A percentile compares a stretch with the other conserved stretches of the same genome.
phyloP scores from a whole-genome alignment of 2,888 invertebrate species.

The Andricus curvator region DNA sequence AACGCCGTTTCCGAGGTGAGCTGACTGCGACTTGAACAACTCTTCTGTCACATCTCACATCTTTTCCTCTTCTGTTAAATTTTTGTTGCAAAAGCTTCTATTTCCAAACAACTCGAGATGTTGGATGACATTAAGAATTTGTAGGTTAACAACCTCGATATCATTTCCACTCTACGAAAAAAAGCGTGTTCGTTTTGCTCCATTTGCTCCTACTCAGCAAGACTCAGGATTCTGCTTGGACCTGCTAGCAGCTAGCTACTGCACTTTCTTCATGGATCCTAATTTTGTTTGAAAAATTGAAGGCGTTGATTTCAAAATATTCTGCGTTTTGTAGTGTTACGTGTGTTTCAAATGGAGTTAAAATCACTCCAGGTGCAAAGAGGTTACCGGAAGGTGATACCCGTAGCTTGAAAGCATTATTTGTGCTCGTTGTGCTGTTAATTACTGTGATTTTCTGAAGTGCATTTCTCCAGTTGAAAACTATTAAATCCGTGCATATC shows the following conservation, averaged over 20 bases:
- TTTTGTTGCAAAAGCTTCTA: not conserved
- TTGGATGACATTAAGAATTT: not conserved
- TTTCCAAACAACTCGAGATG: not conserved
- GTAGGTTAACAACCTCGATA: not conserved
- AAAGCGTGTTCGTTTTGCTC: constrained; percentile 8
- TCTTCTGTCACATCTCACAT: constrained; percentile 46
- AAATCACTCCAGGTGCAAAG: not conserved
- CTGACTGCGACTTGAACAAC: constrained; percentile 65
- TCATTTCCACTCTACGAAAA: not conserved
- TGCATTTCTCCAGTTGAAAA: not conserved
- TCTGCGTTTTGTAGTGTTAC: not conserved
- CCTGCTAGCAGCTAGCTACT: not conserved
- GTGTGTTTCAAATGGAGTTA: not conserved
- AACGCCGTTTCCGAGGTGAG: constrained; percentile 88
- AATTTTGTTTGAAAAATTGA: not conserved
- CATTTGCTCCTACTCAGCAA: constrained; percentile 1
- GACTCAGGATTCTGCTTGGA: constrained; percentile 6
- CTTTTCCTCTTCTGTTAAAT: not conserved
- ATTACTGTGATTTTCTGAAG: not conserved
- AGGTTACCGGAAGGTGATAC: constrained; percentile 8
- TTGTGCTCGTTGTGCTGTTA: not conserved
- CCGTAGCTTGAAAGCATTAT: not conserved
- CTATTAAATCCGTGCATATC: not conserved
- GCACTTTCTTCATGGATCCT: not conserved
- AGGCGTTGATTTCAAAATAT: not conserved